phyloP scores from a whole-genome alignment of 2,888 invertebrate species.

The Polyommatus iphigenia region DNA sequence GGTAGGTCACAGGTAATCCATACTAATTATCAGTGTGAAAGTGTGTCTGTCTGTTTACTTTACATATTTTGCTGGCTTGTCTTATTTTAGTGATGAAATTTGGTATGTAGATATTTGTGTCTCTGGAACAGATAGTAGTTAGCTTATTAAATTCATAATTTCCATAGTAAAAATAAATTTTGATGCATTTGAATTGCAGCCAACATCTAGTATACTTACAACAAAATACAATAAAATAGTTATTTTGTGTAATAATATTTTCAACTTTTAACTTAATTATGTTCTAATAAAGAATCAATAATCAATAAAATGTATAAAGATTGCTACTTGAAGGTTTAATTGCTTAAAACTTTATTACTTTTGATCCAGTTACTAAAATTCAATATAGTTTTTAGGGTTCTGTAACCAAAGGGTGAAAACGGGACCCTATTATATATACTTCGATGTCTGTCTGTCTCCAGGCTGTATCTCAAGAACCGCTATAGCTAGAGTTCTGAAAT shows the following conservation, averaged over 20 bases:
- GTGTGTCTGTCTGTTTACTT: not conserved
- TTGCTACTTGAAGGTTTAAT: not conserved
- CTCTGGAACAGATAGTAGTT: too few species aligned
- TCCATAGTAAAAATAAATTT: not conserved
- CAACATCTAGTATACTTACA: not conserved
- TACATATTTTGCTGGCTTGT: not conserved
- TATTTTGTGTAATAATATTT: not conserved
- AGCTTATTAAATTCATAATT: not conserved
- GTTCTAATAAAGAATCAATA: too few species aligned
- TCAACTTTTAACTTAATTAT: not conserved
- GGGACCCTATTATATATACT: too few species aligned
- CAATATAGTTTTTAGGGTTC: not conserved
- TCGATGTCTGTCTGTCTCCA: too few species aligned
- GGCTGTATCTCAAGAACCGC: too few species aligned
- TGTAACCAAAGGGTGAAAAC: too few species aligned
- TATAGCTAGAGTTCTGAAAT: too few species aligned
- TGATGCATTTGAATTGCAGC: too few species aligned
- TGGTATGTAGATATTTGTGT: too few species aligned
- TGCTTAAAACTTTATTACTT: not conserved
- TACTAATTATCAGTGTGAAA: not conserved
- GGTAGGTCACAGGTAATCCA: not conserved
- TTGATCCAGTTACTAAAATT: not conserved
- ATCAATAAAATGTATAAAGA: not conserved
- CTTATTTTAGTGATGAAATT: not conserved
- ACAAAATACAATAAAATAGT: not conserved